Conservation (phyloP, 2,113 vertebrate species). For the Raja brachyura region DNA sequence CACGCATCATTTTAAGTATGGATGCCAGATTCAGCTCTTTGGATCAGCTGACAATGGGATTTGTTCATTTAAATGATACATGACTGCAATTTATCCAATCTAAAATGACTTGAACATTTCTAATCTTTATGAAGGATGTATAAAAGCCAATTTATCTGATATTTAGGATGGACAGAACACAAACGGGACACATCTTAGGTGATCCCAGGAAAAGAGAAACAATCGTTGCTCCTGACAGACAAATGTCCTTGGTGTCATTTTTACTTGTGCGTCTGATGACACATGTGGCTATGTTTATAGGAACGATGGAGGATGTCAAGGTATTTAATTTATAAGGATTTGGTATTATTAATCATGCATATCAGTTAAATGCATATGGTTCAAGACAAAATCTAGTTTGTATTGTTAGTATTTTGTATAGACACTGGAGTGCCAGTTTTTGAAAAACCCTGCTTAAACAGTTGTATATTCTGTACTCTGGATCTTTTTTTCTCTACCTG, state of each 20-base stretch:
- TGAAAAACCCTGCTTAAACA: not conserved
- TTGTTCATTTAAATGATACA: not conserved
- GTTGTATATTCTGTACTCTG: no score
- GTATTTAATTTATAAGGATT: slow-evolving; percentile 49
- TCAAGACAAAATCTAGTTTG: not conserved
- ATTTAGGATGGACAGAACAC: slow-evolving; percentile 69
- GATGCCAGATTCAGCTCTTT: not conserved
- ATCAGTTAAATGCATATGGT: not conserved
- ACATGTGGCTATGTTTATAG: slow-evolving; percentile 76
- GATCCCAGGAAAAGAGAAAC: slow-evolving; percentile 46
- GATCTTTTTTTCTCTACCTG: no score
- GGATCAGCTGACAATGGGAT: not conserved
- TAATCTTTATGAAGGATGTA: not conserved
- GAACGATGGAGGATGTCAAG: slow-evolving; percentile 55
- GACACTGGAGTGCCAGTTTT: not conserved
- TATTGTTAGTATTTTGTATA: not conserved
- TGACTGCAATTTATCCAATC: not conserved
- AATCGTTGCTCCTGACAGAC: slow-evolving; percentile 61
- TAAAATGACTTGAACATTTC: not conserved
- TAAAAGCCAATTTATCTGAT: slow-evolving; percentile 5
- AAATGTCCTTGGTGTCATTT: slow-evolving; percentile 60
- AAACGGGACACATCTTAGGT: slow-evolving; percentile 77
- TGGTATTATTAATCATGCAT: not conserved
- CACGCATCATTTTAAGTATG: not conserved
- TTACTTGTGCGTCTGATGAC: slow-evolving; percentile 69